Conservation (phyloP, 1,140 invertebrate genomes). For the Pantala flavescens region DNA sequence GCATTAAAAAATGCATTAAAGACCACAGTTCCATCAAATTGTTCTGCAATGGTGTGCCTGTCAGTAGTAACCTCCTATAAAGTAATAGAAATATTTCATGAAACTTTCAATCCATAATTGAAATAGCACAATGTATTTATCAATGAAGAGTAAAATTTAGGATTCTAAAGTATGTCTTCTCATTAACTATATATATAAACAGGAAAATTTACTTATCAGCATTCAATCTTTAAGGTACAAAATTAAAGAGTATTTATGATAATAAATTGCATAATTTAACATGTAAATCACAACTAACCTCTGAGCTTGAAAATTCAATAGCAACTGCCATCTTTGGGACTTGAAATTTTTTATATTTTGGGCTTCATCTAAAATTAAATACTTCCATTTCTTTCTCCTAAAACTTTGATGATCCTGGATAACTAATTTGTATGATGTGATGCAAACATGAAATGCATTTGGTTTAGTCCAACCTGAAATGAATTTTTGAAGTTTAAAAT, state of each 20-base stretch:
- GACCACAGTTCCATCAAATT: conserved; percentile 99
- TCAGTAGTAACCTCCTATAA: conserved; percentile 77
- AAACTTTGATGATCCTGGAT: conserved; percentile 98
- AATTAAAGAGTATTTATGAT: conserved; percentile 17
- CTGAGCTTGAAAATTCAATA: conserved; percentile 94
- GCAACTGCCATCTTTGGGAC: conserved; percentile 94
- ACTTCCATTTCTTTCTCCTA: conserved; percentile 96
- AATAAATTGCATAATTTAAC: conserved; percentile 18
- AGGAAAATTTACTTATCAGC: conserved; percentile 8
- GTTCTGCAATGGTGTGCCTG: conserved; percentile 98
- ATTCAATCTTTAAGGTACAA: conserved; percentile 10
- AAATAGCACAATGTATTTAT: too few species aligned
- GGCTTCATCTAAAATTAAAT: conserved; percentile 97
- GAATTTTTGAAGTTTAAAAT: too few species aligned
- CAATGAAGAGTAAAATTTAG: too few species aligned
- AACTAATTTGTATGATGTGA: conserved; percentile 98
- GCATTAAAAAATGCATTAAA: conserved; percentile 99
- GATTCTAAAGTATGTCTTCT: too few species aligned
- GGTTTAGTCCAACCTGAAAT: conserved; percentile 89
- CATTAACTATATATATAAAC: too few species aligned
- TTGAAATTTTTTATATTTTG: conserved; percentile 99
- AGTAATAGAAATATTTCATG: conserved; percentile 24
- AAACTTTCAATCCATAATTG: too few species aligned
- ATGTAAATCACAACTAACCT: conserved; percentile 41
- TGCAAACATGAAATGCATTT: conserved; percentile 99